A percentile compares a stretch with the other conserved stretches of the same genome.
Evolutionary conservation across 1,140 invertebrate species (phyloP).

Genomic region (Halyomorpha halys): DNA sequence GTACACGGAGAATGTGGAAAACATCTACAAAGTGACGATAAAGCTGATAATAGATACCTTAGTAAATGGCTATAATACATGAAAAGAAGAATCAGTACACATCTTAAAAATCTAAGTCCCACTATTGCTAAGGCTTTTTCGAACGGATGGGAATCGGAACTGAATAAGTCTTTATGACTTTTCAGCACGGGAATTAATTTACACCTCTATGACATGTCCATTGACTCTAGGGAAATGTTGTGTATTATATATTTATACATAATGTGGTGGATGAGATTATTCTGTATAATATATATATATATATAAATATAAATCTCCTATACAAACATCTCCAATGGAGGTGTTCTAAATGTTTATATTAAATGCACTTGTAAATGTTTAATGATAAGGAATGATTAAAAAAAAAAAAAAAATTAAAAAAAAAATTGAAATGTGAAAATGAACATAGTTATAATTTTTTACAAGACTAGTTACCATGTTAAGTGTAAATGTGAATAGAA

Average conservation of each 20-base stretch:
- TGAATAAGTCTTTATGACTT: too few species aligned
- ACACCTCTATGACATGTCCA: too few species aligned
- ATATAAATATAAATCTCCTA: slow-evolving; percentile 3
- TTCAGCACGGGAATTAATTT: too few species aligned
- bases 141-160: too few species aligned
- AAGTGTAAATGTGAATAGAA: slow-evolving; percentile 1
- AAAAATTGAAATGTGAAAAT: not conserved
- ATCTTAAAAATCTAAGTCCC: not conserved
- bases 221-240: too few species aligned
- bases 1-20: slow-evolving; percentile 83
- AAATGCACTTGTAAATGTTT: slow-evolving; percentile 10
- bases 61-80: slow-evolving; percentile 54
- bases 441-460: slow-evolving; percentile 6
- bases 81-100: not conserved
- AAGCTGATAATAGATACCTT: slow-evolving; percentile 82
- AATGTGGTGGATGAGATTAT: too few species aligned
- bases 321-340: slow-evolving; percentile 3
- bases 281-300: slow-evolving; percentile 1
- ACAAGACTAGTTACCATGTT: slow-evolving; percentile 8
- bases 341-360: slow-evolving; percentile 1
- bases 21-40: slow-evolving; percentile 82
- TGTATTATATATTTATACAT: too few species aligned
- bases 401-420: too few species aligned
- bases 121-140: too few species aligned
- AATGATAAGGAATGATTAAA: not conserved